Conservation (phyloP, 1,140 invertebrate species). For the Drosophila sp. region DNA sequence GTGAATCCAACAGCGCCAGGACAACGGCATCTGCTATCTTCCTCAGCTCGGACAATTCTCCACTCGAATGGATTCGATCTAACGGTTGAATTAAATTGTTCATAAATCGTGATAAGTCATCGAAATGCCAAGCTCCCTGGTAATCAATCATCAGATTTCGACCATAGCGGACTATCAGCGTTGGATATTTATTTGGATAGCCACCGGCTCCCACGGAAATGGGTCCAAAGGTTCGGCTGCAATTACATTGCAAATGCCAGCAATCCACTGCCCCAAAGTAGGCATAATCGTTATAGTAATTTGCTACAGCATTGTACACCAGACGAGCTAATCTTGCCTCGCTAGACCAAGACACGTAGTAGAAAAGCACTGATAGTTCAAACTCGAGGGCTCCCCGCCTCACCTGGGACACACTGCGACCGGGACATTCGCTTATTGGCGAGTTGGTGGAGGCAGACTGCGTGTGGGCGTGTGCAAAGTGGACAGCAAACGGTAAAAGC, state of each 20-base stretch:
- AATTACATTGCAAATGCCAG: constrained; percentile 77
- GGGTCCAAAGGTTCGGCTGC: constrained; percentile 55
- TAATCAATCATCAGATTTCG: constrained; percentile 59
- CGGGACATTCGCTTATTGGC: constrained; percentile 58
- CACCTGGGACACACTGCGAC: constrained; percentile 51
- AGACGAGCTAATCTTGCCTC: constrained; percentile 61
- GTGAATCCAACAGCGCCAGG: constrained; percentile 52
- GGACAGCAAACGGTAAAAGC: constrained; percentile 11
- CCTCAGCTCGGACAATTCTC: constrained; percentile 47
- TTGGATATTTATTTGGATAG: constrained; percentile 75
- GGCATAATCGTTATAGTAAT: constrained; percentile 59
- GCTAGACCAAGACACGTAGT: constrained; percentile 76
- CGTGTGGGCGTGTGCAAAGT: neutral
- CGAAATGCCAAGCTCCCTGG: constrained; percentile 65
- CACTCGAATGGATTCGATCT: constrained; percentile 54
- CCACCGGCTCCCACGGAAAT: constrained; percentile 54
- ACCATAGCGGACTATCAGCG: constrained; percentile 63
- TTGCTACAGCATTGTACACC: constrained; percentile 61
- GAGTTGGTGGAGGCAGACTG: neutral
- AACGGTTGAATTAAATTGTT: constrained; percentile 65
- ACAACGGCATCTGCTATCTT: constrained; percentile 68
- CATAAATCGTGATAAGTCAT: constrained; percentile 61
- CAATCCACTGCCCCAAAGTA: constrained; percentile 71
- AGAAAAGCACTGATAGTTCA: constrained; percentile 70
- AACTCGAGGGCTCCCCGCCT: constrained; percentile 40